A percentile compares a stretch with the other conserved stretches of the same genome.
Evolutionary conservation across 2,113 vertebrate species (phyloP).

Genomic region (Mellivora capensis): DNA sequence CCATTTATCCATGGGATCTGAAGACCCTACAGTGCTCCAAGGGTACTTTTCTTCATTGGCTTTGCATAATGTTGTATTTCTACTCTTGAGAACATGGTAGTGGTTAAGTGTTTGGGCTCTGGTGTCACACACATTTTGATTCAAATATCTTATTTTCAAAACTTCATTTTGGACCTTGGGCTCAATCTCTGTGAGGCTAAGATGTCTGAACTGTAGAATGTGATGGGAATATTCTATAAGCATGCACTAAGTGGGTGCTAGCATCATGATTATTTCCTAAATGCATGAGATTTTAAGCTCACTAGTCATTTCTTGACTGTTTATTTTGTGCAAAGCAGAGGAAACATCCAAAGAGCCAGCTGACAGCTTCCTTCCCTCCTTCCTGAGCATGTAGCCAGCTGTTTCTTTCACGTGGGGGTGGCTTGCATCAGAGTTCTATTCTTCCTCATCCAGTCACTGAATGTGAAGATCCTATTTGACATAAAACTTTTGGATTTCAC

Average conservation of each 20-base stretch:
- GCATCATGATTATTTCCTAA: not conserved
- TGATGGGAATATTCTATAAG: not conserved
- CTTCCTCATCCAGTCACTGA: not conserved
- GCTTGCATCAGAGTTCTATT: not conserved
- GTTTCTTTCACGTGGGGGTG: not conserved
- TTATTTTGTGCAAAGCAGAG: not conserved
- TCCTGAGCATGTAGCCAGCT: not conserved
- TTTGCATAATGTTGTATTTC: not conserved
- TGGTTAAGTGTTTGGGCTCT: not conserved
- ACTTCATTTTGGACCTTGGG: not conserved
- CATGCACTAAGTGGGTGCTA: not conserved
- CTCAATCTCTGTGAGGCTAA: not conserved
- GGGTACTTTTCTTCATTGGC: not conserved
- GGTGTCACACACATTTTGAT: not conserved
- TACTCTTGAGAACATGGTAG: not conserved
- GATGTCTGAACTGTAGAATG: not conserved
- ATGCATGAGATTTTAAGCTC: not conserved
- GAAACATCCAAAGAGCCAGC: not conserved
- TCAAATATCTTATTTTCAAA: not conserved
- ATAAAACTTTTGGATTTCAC: not conserved
- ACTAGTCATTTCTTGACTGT: not conserved
- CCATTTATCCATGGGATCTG: not conserved
- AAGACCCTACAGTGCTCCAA: not conserved
- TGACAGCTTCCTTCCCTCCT: not conserved
- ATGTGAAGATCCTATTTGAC: not conserved